Conservation (phyloP, 2,888 invertebrate species). For the Lepetodrilus schrolli region DNA sequence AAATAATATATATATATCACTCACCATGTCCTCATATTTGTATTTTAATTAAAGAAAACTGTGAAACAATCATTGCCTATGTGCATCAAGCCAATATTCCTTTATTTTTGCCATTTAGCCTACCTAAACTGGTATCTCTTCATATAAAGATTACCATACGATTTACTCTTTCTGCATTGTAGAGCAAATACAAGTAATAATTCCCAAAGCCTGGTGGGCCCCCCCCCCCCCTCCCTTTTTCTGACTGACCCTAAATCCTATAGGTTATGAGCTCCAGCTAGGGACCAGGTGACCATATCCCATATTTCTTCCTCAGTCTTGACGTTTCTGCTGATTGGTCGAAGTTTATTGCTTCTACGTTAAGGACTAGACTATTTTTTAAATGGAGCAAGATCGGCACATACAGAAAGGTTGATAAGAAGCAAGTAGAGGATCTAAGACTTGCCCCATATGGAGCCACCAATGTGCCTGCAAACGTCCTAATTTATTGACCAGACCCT, state of each 20-base stretch:
- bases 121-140: too few species aligned
- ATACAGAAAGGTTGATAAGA: conserved; percentile 2
- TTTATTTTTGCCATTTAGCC: too few species aligned
- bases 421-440: neutral
- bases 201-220: neutral
- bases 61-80: too few species aligned
- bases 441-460: neutral
- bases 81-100: too few species aligned
- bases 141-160: too few species aligned
- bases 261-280: neutral
- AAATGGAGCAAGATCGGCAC: neutral
- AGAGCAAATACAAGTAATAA: too few species aligned
- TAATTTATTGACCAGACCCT: conserved; percentile 5
- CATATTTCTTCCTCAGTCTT: neutral
- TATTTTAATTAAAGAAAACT: too few species aligned
- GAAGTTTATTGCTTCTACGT: neutral
- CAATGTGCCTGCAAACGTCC: neutral
- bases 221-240: neutral
- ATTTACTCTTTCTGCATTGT: too few species aligned
- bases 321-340: conserved; percentile 14
- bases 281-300: conserved; percentile 19
- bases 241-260: neutral
- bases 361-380: conserved; percentile 7
- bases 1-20: too few species aligned
- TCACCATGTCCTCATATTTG: too few species aligned